Conservation (phyloP, 2,113 vertebrate species). For the Oceanites oceanicus region DNA sequence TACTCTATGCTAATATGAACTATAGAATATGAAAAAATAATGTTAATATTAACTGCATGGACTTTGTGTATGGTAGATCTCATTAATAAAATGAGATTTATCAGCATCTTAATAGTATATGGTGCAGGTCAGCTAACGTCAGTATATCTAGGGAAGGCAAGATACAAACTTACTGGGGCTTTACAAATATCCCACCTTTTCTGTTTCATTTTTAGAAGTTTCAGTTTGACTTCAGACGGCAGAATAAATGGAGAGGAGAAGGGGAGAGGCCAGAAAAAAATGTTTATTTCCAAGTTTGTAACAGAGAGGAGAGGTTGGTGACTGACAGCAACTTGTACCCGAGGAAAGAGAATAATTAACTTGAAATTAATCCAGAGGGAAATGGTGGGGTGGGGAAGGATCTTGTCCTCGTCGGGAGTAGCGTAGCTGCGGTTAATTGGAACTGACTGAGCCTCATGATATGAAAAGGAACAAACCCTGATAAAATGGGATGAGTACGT, state of each 20-base stretch:
- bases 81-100: not conserved
- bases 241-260: not conserved
- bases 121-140: not conserved
- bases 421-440: accelerated
- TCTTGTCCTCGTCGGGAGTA: not conserved
- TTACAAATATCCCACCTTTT: not conserved
- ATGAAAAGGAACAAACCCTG: not conserved
- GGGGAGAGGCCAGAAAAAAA: not conserved
- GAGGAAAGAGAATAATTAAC: not conserved
- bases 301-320: not conserved
- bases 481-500: accelerated
- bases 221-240: not conserved
- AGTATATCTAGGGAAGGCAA: not conserved
- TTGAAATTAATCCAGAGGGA: not conserved
- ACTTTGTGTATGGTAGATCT: not conserved
- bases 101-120: not conserved
- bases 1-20: not conserved
- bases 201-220: not conserved
- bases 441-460: not conserved
- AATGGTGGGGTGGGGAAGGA: not conserved
- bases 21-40: accelerated
- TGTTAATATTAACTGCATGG: not conserved
- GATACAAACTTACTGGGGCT: not conserved
- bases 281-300: accelerated
- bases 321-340: not conserved